Percentiles rank a stretch among this genome's conserved stretches.
These are phyloP conservation scores for Enteromius trimaculatus DNA, from an alignment of 2,797 vertebrate species.

Conservation along the genomic window DNA sequence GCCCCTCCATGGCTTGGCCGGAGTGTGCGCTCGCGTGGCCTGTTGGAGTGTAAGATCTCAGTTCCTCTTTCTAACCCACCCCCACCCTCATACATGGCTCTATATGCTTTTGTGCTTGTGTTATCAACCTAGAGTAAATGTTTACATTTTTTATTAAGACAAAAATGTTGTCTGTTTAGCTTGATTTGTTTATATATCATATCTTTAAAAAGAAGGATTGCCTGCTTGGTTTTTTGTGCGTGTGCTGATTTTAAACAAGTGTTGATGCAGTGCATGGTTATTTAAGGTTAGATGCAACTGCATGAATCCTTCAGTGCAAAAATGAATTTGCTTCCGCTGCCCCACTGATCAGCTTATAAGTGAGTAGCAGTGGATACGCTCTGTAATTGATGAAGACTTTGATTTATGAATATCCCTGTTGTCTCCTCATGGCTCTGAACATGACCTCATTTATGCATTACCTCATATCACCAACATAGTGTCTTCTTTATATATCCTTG, in stretches of 20 bases:
- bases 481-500: background rate
- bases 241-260: background rate
- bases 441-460: conserved; percentile 45
- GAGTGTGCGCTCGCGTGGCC: conserved; percentile 82
- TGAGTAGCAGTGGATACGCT: conserved; percentile 4
- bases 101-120: conserved; percentile 15
- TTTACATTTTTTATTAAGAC: background rate
- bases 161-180: background rate
- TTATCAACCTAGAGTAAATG: background rate
- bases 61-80: conserved; percentile 55
- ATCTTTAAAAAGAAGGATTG: background rate
- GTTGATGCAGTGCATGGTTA: background rate
- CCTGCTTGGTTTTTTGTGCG: background rate
- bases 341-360: background rate
- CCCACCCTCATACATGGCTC: conserved; percentile 18
- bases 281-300: background rate
- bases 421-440: conserved; percentile 28
- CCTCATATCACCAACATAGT: conserved; percentile 43
- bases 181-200: background rate
- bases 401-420: conserved; percentile 50
- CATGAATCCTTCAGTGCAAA: background rate
- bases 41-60: conserved; percentile 88
- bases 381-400: conserved; percentile 35
- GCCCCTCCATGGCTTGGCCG: conserved; percentile 78
- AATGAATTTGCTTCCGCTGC: background rate